Conservation (phyloP, 2,797 vertebrate genomes). For the Triplophysa yarkandensis region DNA sequence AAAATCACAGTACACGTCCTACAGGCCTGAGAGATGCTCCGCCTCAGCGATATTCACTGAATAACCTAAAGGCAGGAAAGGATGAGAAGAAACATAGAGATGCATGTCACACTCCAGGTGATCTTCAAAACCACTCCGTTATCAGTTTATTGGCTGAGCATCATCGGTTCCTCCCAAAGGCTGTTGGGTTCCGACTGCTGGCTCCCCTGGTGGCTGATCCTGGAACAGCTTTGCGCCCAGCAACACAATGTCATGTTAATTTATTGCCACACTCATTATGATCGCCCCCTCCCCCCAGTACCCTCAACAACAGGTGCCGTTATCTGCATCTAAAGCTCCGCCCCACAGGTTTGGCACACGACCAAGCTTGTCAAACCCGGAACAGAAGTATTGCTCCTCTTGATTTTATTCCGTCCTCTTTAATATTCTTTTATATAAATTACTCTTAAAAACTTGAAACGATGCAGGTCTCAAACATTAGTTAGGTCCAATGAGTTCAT, state of each 20-base stretch:
- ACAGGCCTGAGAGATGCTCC: constrained; percentile 9
- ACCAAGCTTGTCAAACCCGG: constrained; percentile 46
- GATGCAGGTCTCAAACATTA: constrained; percentile 73
- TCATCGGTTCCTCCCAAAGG: constrained; percentile 16
- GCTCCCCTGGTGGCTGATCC: constrained; percentile 28
- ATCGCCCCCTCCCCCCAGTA: neutral
- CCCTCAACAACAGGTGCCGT: constrained; percentile 20
- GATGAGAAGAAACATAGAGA: constrained; percentile 24
- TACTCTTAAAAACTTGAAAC: constrained; percentile 90
- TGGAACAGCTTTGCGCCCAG: constrained; percentile 38
- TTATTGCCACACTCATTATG: constrained; percentile 9
- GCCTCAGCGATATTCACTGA: constrained; percentile 34
- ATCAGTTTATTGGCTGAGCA: constrained; percentile 32
- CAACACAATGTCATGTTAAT: constrained; percentile 13
- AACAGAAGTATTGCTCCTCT: constrained; percentile 56
- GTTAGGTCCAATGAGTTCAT: constrained; percentile 56
- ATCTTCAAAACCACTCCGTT: constrained; percentile 38
- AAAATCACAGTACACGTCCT: constrained; percentile 11
- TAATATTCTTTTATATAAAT: constrained; percentile 87
- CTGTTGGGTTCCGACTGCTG: constrained; percentile 21
- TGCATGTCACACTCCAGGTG: constrained; percentile 39
- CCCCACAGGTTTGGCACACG: constrained; percentile 54
- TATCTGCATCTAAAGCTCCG: constrained; percentile 34
- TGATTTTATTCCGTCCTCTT: constrained; percentile 70
- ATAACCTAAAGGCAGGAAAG: constrained; percentile 36